These are phyloP conservation scores for Characodon lateralis DNA, from an alignment of 2,797 vertebrate genomes.

Conservation along the genomic window DNA sequence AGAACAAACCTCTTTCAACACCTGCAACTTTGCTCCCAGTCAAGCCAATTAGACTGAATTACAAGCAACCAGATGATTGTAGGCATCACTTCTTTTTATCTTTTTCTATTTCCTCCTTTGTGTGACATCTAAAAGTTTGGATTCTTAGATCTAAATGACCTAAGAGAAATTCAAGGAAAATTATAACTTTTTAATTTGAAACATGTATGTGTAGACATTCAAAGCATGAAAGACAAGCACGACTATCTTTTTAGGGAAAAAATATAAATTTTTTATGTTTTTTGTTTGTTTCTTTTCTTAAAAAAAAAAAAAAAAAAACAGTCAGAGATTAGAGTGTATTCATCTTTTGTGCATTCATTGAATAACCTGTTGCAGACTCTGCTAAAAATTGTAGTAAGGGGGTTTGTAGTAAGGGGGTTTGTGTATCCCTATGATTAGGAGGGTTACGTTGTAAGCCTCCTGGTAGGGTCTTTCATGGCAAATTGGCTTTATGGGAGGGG, in stretches of 20 bases:
- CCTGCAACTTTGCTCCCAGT: slow-evolving; percentile 22
- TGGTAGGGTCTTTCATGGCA: no score
- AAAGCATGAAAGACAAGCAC: slow-evolving; percentile 23
- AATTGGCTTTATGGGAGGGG: no score
- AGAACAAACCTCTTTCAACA: slow-evolving; percentile 20
- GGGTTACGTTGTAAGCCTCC: no score
- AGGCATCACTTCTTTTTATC: slow-evolving; percentile 2
- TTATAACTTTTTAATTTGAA: slow-evolving; percentile 17
- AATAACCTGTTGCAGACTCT: not conserved
- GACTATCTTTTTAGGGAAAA: not conserved
- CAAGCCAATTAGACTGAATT: slow-evolving; percentile 19
- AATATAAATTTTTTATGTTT: not conserved
- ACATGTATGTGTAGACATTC: slow-evolving; percentile 31
- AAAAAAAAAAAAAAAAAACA: not conserved
- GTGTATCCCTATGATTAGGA: no score
- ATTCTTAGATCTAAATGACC: slow-evolving; percentile 21
- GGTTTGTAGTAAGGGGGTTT: no score
- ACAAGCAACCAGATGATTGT: slow-evolving; percentile 3
- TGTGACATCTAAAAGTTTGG: slow-evolving; percentile 16
- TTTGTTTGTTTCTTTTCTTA: not conserved
- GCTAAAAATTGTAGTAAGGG: no score
- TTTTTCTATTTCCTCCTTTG: slow-evolving; percentile 21
- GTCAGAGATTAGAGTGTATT: slow-evolving; percentile 1
- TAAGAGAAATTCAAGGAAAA: slow-evolving; percentile 22
- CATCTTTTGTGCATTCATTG: not conserved